Conservation (phyloP, 1,140 invertebrate species). For the Halictus rubicundus region DNA sequence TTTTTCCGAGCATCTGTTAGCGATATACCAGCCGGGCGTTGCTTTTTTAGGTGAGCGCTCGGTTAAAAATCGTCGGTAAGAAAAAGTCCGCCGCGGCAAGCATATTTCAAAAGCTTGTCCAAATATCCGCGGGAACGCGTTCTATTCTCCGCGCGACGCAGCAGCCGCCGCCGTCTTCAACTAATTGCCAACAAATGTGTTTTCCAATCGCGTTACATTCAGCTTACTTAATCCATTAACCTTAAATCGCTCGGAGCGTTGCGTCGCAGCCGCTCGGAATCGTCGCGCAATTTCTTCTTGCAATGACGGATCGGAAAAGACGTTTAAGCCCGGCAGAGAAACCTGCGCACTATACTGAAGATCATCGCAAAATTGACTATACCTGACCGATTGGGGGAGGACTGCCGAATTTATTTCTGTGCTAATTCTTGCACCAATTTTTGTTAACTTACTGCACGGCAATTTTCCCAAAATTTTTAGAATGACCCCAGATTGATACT, state of each 20-base stretch:
- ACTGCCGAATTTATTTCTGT: too few species aligned
- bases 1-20: slow-evolving; percentile 45
- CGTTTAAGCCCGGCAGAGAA: too few species aligned
- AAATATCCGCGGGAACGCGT: slow-evolving; percentile 15
- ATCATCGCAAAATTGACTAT: too few species aligned
- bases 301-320: not conserved
- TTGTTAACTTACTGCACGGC: too few species aligned
- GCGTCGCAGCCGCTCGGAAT: not conserved
- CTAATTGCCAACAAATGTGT: slow-evolving; percentile 14
- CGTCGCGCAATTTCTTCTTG: not conserved
- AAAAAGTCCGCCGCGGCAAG: slow-evolving; percentile 7
- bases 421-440: too few species aligned
- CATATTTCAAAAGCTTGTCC: slow-evolving; percentile 37
- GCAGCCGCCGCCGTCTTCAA: not conserved
- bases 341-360: too few species aligned
- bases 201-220: not conserved
- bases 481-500: too few species aligned
- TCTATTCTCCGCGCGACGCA: not conserved
- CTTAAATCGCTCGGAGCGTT: not conserved
- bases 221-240: slow-evolving; percentile 19
- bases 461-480: too few species aligned
- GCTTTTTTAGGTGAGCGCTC: slow-evolving; percentile 34
- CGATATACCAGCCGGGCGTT: slow-evolving; percentile 12
- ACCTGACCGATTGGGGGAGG: too few species aligned
- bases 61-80: not conserved